These are phyloP conservation scores for Alligator sinensis DNA, from an alignment of 2,113 vertebrate genomes.

Conservation along the genomic window DNA sequence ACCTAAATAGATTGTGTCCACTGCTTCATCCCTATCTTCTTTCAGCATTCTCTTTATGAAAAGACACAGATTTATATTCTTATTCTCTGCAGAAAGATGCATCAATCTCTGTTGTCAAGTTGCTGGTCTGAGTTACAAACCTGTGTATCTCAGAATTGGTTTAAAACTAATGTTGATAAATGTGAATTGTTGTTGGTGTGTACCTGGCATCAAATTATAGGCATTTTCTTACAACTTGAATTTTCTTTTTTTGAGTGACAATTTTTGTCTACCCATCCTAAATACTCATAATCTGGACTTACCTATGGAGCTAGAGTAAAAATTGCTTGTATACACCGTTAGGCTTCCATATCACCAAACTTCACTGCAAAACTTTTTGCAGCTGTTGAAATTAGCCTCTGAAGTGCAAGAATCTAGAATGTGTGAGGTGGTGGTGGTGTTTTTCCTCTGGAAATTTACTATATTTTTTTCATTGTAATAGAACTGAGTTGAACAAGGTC, in stretches of 20 bases:
- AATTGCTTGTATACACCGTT: background rate
- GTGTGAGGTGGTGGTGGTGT: background rate
- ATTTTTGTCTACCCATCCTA: background rate
- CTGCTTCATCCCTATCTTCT: conserved; percentile 58
- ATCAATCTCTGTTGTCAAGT: conserved; percentile 74
- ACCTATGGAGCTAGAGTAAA: background rate
- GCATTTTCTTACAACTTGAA: conserved; percentile 20
- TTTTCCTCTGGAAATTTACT: background rate
- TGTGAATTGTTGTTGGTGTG: conserved; percentile 58
- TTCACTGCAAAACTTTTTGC: background rate
- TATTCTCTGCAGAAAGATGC: conserved; percentile 62
- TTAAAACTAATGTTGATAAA: conserved; percentile 76
- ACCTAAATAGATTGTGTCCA: conserved; percentile 69
- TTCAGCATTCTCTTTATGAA: conserved; percentile 56
- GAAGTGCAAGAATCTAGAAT: background rate
- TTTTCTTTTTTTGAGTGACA: background rate
- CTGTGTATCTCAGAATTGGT: conserved; percentile 68
- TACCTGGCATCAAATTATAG: conserved; percentile 51
- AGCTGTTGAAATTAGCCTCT: background rate
- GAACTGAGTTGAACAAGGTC: background rate
- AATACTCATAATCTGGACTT: background rate
- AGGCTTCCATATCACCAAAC: background rate
- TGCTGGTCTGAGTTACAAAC: conserved; percentile 63
- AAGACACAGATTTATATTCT: conserved; percentile 78
- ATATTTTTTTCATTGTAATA: background rate